Conservation (phyloP, 2,113 vertebrate species). For the Heterotis niloticus region DNA sequence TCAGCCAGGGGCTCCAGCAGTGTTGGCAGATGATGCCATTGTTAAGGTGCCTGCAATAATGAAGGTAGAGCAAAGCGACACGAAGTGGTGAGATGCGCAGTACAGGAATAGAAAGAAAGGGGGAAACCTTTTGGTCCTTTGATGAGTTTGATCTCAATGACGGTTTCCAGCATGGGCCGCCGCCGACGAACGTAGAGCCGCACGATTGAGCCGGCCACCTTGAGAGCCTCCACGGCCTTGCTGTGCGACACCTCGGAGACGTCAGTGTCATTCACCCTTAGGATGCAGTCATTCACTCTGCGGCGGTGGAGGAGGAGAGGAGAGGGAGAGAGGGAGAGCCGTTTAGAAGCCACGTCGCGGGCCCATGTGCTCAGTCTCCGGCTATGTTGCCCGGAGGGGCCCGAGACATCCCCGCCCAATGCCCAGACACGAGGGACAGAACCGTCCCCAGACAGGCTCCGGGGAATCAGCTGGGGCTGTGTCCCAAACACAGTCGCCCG, state of each 20-base stretch:
- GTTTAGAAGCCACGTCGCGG: not conserved
- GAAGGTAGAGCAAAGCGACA: not conserved
- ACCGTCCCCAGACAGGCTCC: conserved; percentile 39
- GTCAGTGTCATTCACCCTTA: conserved; percentile 88
- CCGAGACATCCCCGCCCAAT: conserved; percentile 26
- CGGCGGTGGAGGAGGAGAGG: not conserved
- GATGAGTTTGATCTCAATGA: conserved; percentile 90
- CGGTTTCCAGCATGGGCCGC: conserved; percentile 88
- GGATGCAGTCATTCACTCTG: conserved; percentile 94
- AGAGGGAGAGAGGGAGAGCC: not conserved
- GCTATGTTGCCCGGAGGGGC: not conserved
- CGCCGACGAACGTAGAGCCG: conserved; percentile 85
- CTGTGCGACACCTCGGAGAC: conserved; percentile 92
- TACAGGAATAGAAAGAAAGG: not conserved
- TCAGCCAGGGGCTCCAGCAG: not conserved
- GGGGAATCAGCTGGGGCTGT: conserved; percentile 50
- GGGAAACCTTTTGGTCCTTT: conserved; percentile 91
- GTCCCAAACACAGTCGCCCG: conserved; percentile 15
- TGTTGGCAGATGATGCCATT: not conserved
- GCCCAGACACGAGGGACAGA: conserved; percentile 41
- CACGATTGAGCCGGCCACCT: conserved; percentile 90
- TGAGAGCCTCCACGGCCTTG: conserved; percentile 90
- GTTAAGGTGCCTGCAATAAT: not conserved
- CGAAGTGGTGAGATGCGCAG: not conserved
- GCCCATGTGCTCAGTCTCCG: conserved; percentile 11